These are phyloP conservation scores for Iphiclides podalirius DNA, from an alignment of 2,888 invertebrate species.

Conservation along the genomic window DNA sequence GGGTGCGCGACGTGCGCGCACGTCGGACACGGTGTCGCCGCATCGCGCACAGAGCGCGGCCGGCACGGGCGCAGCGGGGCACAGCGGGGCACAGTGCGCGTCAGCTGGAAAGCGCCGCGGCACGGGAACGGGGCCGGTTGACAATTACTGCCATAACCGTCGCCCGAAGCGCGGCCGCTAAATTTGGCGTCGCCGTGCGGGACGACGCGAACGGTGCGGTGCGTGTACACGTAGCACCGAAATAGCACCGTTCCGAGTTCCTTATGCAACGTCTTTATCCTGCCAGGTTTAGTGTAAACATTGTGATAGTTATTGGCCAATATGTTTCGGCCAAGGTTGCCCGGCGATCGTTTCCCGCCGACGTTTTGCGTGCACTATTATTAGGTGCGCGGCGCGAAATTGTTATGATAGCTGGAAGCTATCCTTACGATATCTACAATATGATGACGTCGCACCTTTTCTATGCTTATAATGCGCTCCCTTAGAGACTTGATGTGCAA, in stretches of 20 bases:
- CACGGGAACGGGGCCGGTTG: slow-evolving; percentile 35
- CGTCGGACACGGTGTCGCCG: slow-evolving; percentile 30
- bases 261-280: slow-evolving; percentile 46
- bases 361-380: slow-evolving; percentile 17
- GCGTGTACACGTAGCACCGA: slow-evolving; percentile 45
- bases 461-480: slow-evolving; percentile 52
- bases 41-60: slow-evolving; percentile 3
- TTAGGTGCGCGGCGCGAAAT: slow-evolving; percentile 17
- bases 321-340: slow-evolving; percentile 25
- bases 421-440: slow-evolving; percentile 10
- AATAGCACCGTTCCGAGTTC: slow-evolving; percentile 48
- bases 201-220: slow-evolving; percentile 37
- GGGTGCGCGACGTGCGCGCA: slow-evolving; percentile 31
- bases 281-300: slow-evolving; percentile 36
- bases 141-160: slow-evolving; percentile 64
- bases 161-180: slow-evolving; percentile 51
- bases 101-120: slow-evolving; percentile 29
- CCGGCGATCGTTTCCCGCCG: slow-evolving; percentile 8
- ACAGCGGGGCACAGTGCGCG: slow-evolving; percentile 4
- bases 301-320: slow-evolving; percentile 30
- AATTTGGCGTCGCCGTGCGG: slow-evolving; percentile 49
- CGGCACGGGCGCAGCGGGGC: background rate
- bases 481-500: slow-evolving; percentile 53
- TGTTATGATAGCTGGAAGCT: slow-evolving; percentile 21
- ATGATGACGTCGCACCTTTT: slow-evolving; percentile 44